Evolutionary conservation across 2,113 vertebrate species (phyloP), one percentile per base, ranked within the genome.

Genomic region (Cynoglossus semilaevis): DNA sequence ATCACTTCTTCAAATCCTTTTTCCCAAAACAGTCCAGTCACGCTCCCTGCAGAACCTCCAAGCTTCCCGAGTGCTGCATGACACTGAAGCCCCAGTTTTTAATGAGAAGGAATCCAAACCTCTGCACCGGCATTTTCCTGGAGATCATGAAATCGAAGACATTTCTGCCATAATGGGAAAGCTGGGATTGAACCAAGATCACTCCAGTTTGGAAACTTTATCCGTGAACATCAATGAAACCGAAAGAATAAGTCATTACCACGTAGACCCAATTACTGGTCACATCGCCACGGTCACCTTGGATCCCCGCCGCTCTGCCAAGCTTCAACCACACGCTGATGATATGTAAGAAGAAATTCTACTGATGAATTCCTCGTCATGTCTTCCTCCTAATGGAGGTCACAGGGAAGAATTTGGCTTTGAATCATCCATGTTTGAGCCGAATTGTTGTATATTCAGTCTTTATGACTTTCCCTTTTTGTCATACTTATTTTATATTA

Each of bases 31-130:
- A 95, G 96, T 99, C 69, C 96, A 96, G 83, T 98, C 96, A 83
- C 93, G 95, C 73, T 96, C 95, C 18, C 86, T 99, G 77, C 93
- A 95, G 85, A 92, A 93, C 12, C 76, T 93, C 0, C 90, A 93
- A 0, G 92, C 93, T 1, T 95, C 95, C 29, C 92, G 93, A 0
- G 92, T 95, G 67, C 51, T 85, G 42, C 67, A 84, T 1, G 53
- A 84, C 0, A 29, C 58, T 0, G 85, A 87, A 0, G 53, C 67
- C 1, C 79, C 77, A 1, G 76, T 81, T 56, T 57, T 82, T 1
- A 16, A 15, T 2, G 75, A 79, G 12, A 79, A 87, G 35, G 71
- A 87, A 46, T 57, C 76, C 1, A 60, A 85, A 47, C 19, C 74
- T 13, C 61, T 55, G 47, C 69, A 68, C 16, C 51, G 12, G 16